A percentile compares a stretch with the other conserved stretches of the same genome.
Evolutionary conservation across 2,797 vertebrate genomes (phyloP).

Genomic region (Arnoldichthys spilopterus): DNA sequence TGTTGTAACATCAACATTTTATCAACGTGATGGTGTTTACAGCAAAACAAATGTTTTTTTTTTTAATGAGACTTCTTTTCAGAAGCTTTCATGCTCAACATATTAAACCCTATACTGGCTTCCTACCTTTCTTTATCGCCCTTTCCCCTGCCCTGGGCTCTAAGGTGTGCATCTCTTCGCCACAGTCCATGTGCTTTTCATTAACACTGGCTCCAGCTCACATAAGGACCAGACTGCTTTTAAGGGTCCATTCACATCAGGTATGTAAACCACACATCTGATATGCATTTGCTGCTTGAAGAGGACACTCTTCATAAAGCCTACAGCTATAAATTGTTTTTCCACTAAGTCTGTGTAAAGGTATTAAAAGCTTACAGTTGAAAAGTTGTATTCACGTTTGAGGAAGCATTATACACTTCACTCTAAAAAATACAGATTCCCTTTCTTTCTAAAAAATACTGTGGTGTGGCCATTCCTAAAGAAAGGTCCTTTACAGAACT

Average conservation of each 20-base stretch:
- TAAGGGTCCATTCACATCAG: slow-evolving; percentile 60
- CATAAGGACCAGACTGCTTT: slow-evolving; percentile 32
- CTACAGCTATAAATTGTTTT: slow-evolving; percentile 45
- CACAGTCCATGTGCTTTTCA: slow-evolving; percentile 37
- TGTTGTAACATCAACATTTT: neutral
- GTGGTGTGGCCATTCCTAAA: no score
- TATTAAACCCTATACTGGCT: slow-evolving; percentile 7
- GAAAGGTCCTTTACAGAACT: no score
- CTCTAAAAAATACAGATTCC: neutral
- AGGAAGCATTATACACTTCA: neutral
- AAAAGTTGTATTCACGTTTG: slow-evolving; percentile 32
- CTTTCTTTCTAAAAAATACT: no score
- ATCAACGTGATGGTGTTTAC: neutral
- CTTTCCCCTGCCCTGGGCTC: slow-evolving; percentile 1
- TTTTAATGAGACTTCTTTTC: neutral
- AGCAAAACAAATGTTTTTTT: neutral
- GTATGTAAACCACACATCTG: slow-evolving; percentile 54
- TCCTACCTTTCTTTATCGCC: slow-evolving; percentile 4
- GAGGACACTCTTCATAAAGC: slow-evolving; percentile 39
- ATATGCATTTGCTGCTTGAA: slow-evolving; percentile 53
- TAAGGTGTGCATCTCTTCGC: slow-evolving; percentile 30
- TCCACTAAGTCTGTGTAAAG: slow-evolving; percentile 42
- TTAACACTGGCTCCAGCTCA: slow-evolving; percentile 36
- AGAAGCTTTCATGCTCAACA: slow-evolving; percentile 3
- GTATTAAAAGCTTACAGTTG: slow-evolving; percentile 29